Percentiles rank a stretch among this genome's conserved stretches.
Evolutionary conservation across 2,797 vertebrate genomes (phyloP).

Genomic region (Atherinosoma microstoma): DNA sequence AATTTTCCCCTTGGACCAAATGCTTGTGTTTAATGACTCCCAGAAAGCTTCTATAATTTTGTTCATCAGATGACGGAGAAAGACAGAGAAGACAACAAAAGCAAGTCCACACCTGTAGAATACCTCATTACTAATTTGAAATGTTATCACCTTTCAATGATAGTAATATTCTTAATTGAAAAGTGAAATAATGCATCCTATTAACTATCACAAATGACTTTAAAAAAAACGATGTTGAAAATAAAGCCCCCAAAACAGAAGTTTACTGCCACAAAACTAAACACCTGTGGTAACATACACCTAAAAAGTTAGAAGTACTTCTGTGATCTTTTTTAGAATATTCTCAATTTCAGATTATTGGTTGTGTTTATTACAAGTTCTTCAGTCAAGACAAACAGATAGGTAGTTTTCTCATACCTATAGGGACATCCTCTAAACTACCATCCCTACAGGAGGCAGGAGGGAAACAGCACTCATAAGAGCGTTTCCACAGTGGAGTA

Average conservation of each 20-base stretch:
- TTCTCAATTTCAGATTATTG: not conserved
- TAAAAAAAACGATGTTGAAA: not conserved
- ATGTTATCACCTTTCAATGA: not conserved
- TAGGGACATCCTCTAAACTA: not conserved
- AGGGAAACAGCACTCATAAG: not conserved
- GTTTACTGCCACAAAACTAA: not conserved
- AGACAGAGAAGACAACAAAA: conserved; percentile 15
- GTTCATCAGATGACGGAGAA: conserved; percentile 43
- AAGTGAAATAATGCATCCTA: not conserved
- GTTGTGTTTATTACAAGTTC: not conserved
- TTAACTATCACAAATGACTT: not conserved
- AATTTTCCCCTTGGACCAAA: conserved; percentile 45
- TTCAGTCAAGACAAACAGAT: not conserved
- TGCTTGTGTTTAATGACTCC: conserved; percentile 63
- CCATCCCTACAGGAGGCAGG: not conserved
- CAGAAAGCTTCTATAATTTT: conserved; percentile 64
- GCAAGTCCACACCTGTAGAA: not conserved
- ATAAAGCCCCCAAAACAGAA: not conserved
- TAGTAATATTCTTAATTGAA: not conserved
- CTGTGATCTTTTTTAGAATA: not conserved
- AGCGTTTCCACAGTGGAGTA: not conserved
- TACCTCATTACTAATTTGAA: not conserved
- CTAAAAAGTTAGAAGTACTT: not conserved
- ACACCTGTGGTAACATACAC: not conserved
- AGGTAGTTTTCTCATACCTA: not conserved